A percentile compares a stretch with the other conserved stretches of the same genome.
phyloP scores from a whole-genome alignment of 2,113 vertebrate genomes.

The Talpa occidentalis region DNA sequence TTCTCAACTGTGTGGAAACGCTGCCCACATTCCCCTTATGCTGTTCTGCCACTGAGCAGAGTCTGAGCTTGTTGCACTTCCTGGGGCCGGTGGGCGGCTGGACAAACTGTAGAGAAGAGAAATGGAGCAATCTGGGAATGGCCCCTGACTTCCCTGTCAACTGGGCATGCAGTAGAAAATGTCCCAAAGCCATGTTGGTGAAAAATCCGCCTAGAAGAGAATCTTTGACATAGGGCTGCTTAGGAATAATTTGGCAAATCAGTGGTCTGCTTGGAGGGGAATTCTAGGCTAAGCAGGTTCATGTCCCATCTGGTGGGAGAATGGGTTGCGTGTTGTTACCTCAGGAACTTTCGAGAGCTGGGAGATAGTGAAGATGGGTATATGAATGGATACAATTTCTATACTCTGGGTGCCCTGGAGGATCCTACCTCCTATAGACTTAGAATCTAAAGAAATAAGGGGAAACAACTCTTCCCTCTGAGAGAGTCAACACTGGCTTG shows the following conservation, averaged over 20 bases:
- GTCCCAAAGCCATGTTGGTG: neutral
- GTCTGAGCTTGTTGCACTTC: neutral
- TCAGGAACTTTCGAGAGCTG: neutral
- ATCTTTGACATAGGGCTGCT: neutral
- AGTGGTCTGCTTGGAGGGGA: neutral
- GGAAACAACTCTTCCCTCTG: neutral
- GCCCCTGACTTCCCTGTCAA: neutral
- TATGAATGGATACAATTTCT: neutral
- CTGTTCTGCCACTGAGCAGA: neutral
- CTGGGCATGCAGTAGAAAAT: neutral
- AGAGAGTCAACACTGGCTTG: neutral
- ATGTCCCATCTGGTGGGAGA: neutral
- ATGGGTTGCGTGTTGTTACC: neutral
- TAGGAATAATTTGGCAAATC: neutral
- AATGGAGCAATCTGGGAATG: neutral
- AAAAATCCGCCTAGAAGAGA: neutral
- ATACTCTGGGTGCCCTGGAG: neutral
- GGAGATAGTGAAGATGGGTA: neutral
- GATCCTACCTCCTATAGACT: neutral
- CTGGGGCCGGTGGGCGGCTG: neutral
- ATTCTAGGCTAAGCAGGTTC: neutral
- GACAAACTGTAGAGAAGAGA: neutral
- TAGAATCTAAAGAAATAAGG: constrained; percentile 3
- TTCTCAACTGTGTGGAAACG: neutral
- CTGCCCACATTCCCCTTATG: neutral